Evolutionary conservation across 2,888 invertebrate genomes (phyloP).

Genomic region (Xestia c-nigrum): DNA sequence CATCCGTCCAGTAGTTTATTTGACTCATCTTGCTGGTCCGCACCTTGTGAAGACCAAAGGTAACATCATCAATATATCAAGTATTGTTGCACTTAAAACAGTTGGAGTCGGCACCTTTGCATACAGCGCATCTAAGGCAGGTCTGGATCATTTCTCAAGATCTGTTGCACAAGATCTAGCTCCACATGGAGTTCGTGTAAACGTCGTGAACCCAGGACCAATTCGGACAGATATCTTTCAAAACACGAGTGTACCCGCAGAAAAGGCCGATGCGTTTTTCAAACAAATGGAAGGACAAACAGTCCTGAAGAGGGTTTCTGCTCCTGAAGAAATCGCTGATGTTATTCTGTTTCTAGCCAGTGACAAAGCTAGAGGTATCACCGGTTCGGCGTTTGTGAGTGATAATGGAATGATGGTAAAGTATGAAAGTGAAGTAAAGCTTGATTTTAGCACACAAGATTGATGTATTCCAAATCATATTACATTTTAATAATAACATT

Average conservation of each 20-base stretch:
- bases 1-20: slow-evolving; percentile 49
- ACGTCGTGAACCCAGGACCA: slow-evolving; percentile 38
- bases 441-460: background rate
- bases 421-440: background rate
- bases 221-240: slow-evolving; percentile 28
- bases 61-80: slow-evolving; percentile 71
- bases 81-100: slow-evolving; percentile 6
- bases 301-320: slow-evolving; percentile 22
- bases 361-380: slow-evolving; percentile 34
- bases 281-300: slow-evolving; percentile 7
- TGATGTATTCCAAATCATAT: background rate
- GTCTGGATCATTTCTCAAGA: slow-evolving; percentile 34
- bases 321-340: slow-evolving; percentile 82
- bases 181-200: slow-evolving; percentile 33
- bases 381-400: slow-evolving; percentile 38
- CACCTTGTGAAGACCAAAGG: slow-evolving; percentile 76
- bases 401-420: slow-evolving; percentile 36
- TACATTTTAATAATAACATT: background rate
- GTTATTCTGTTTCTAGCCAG: slow-evolving; percentile 39
- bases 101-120: background rate
- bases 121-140: slow-evolving; percentile 34
- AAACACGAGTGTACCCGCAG: slow-evolving; percentile 12
- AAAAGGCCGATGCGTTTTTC: background rate
- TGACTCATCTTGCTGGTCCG: slow-evolving; percentile 61
- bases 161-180: slow-evolving; percentile 31